Evolutionary conservation across 2,888 invertebrate genomes (phyloP).

Genomic region (Arrhopalites spinosus): DNA sequence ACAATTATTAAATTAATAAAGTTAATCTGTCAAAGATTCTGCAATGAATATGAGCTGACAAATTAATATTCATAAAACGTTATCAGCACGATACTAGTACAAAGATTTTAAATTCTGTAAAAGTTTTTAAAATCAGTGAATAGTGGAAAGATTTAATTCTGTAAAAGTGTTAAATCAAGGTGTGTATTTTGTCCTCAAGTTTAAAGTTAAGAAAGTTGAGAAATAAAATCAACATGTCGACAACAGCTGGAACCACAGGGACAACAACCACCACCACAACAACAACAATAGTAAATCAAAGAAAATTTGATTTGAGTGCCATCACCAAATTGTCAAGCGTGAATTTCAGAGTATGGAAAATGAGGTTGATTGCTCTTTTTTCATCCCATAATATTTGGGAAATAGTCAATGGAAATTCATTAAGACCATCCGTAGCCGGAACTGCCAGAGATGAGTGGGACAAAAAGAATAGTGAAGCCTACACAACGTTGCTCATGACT

Average conservation of each 20-base stretch:
- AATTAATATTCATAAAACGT: too few species aligned
- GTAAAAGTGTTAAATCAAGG: too few species aligned
- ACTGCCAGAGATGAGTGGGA: conserved; percentile 35
- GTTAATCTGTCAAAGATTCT: too few species aligned
- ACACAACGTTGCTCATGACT: conserved; percentile 26
- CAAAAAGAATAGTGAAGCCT: conserved; percentile 36
- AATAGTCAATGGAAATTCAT: conserved; percentile 36
- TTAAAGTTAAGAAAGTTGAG: too few species aligned
- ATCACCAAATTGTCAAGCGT: conserved; percentile 38
- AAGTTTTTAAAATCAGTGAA: too few species aligned
- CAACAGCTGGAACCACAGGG: not conserved
- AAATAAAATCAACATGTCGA: not conserved
- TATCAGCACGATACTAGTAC: too few species aligned
- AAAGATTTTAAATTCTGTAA: too few species aligned
- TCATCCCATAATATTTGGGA: conserved; percentile 23
- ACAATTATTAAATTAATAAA: too few species aligned
- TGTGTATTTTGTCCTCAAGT: too few species aligned
- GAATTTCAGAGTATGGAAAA: conserved; percentile 43
- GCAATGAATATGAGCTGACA: too few species aligned
- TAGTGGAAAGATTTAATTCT: too few species aligned
- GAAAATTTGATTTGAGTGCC: conserved; percentile 30
- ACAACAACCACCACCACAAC: not conserved
- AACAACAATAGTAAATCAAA: not conserved
- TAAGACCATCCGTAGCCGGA: conserved; percentile 23
- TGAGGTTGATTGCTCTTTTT: conserved; percentile 38